Evolutionary conservation across 2,113 vertebrate genomes (phyloP).

Genomic region (Ranitomeya imitator): DNA sequence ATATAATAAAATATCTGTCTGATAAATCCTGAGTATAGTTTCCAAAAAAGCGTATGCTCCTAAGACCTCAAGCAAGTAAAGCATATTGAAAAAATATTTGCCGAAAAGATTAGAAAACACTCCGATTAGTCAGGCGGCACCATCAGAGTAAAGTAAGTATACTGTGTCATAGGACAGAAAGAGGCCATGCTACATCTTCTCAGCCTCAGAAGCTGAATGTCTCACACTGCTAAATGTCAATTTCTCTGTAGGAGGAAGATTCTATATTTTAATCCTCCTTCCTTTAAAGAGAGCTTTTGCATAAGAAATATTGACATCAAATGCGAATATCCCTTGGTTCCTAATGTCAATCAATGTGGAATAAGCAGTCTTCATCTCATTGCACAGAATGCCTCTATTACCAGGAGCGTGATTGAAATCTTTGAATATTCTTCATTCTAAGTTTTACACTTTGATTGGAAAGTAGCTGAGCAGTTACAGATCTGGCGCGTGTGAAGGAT

Average conservation of each 20-base stretch:
- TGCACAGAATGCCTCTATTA: slow-evolving; percentile 15
- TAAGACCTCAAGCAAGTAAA: neutral
- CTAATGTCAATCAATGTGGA: slow-evolving; percentile 38
- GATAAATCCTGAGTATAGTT: neutral
- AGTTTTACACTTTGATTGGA: slow-evolving; percentile 33
- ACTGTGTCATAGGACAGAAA: neutral
- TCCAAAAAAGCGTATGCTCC: neutral
- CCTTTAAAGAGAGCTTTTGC: neutral
- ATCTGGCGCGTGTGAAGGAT: slow-evolving; percentile 7
- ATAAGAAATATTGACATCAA: slow-evolving; percentile 17
- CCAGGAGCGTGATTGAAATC: slow-evolving; percentile 3
- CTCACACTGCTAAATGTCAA: slow-evolving; percentile 5
- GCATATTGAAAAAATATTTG: neutral
- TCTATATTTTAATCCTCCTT: slow-evolving; percentile 12
- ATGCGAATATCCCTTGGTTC: slow-evolving; percentile 2
- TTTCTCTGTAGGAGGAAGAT: neutral
- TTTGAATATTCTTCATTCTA: slow-evolving; percentile 19
- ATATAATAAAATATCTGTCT: neutral
- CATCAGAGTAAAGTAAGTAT: neutral
- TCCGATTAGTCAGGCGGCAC: neutral
- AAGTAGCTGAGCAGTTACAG: slow-evolving; percentile 34
- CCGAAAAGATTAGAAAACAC: neutral
- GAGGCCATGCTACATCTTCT: neutral
- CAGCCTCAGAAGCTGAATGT: neutral
- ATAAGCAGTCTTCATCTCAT: slow-evolving; percentile 13